A percentile compares a stretch with the other conserved stretches of the same genome.
Conservation (phyloP, 1,140 invertebrate genomes). For the Hermatobates lingyangjiaoensis region DNA sequence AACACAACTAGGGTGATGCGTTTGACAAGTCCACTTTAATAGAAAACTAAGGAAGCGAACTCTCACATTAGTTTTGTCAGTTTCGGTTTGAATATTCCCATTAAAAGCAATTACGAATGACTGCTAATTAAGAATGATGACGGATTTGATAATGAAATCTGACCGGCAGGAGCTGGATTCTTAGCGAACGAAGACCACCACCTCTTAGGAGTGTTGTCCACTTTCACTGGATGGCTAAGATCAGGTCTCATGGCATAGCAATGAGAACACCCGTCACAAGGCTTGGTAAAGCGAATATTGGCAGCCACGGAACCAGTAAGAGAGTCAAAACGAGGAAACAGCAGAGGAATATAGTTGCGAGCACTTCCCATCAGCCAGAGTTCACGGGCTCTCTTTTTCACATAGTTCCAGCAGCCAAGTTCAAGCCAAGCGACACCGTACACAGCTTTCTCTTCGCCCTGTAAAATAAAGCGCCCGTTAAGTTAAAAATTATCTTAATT, state of each 20-base stretch:
- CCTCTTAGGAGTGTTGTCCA: constrained; percentile 29
- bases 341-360: constrained; percentile 46
- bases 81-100: too few species aligned
- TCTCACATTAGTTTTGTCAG: too few species aligned
- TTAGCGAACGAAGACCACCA: constrained; percentile 17
- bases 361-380: constrained; percentile 75
- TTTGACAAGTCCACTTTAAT: too few species aligned
- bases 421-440: constrained; percentile 59
- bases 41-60: too few species aligned
- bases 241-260: constrained; percentile 31
- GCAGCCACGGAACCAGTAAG: constrained; percentile 43
- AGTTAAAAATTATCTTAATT: background rate
- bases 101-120: too few species aligned
- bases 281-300: constrained; percentile 48
- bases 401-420: constrained; percentile 69
- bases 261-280: constrained; percentile 66
- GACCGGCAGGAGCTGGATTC: too few species aligned
- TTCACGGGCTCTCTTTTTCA: constrained; percentile 44
- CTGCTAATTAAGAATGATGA: too few species aligned
- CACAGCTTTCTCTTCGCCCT: constrained; percentile 28
- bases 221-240: constrained; percentile 24
- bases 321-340: constrained; percentile 25
- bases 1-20: too few species aligned
- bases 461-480: background rate
- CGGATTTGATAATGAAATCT: too few species aligned